Base-by-base conservation (phyloP, 2,888 invertebrate genomes). In the Nasonovia ribisnigri region DNA sequence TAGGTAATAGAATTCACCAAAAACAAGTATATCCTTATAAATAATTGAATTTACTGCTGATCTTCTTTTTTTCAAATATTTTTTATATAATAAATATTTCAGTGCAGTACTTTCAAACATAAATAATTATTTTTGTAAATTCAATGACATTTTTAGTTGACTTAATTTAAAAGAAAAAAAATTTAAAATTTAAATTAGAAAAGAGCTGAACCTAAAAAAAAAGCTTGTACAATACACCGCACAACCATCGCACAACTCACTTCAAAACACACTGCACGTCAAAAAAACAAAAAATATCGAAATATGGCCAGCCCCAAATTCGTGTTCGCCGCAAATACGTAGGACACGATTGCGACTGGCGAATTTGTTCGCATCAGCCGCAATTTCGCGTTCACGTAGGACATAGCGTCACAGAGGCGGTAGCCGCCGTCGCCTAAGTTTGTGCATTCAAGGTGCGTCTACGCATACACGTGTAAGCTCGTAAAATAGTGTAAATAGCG, bases 21-120 rank as follows among this genome's bases (percentile, higher is more conserved):
- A 88, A 88, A 88, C 88, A 88, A 88, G 88, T 88, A 54, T 51
- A 88, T 88, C 88, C 36, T 88, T 88, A 88, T 54, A 88, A 88
- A 88, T 88, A 88, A 87, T 87, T 48, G 87, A 87, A 87, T 87
- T 87, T 87, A 48, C 26, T 11, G 11, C 46, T 87, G 13, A 48
- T 87, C 29, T n/a, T n/a, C n/a, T 48, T 48, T 36, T 88, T 88
- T 88, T 88, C 10, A 88, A 88, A 88, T 88, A 88, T 57, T 88
- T 88, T 88, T 88, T 88, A 48, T 87, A 87, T n/a, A 87, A 13
- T 87, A 87, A 87, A 87, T 87, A 87, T 87, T 48, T 46, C 48
- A 87, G 11, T 87, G 11, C n/a, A 87, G 46, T n/a, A 87, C 48
- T 87, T 87, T 87, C 46, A 1, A 48, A 87, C 13, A 87, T n/a